Base-by-base conservation (phyloP, 2,113 vertebrate species). In the Passer montanus region DNA sequence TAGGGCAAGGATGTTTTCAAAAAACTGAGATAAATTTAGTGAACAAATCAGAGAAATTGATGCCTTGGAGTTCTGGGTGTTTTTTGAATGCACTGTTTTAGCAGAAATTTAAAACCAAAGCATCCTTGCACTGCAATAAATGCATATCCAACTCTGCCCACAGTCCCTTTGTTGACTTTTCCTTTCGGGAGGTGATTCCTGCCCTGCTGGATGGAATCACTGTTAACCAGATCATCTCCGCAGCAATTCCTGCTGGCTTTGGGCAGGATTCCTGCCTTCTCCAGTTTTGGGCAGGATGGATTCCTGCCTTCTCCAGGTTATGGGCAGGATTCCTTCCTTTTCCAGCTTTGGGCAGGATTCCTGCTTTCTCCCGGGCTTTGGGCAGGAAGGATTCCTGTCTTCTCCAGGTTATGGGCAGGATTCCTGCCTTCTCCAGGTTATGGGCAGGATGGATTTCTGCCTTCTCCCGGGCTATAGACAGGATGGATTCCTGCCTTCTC, bases 351-450 rank as follows among this genome's bases (percentile, higher is more conserved):
- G 28, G 3, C 63, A 47, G 64, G 18, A 37, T 49, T n/a, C 43
- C 64, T 50, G 7, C 18, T 5, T 69, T 11, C 1, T 22, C n/a
- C 10, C 35, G 1, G 41, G 30, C 1, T 33, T 0, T 9, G 7
- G 30, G 9, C 41, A 46, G 53, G 53, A 55, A 20, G 62, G 30
- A 4, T 64, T 24, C 43, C 33, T n/a, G 2, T 23, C 6, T 67
- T 67, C 1, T n/a, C 33, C 17, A 0, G 37, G 13, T 3, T 11
- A 2, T 26, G 15, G 37, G 2, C 18, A 37, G 67, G 9, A 69
- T 50, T 37, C 46, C 46, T 33, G 7, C 28, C 9, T 30, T 5
- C 1, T 22, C 28, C 55, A 4, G 53, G 12, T 3, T 49, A 1
- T 11, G 39, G 78, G 47, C 20, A n/a, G 27, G 39, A 21, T 56